Conservation (phyloP, 2,113 vertebrate species). For the Lycaon pictus region DNA sequence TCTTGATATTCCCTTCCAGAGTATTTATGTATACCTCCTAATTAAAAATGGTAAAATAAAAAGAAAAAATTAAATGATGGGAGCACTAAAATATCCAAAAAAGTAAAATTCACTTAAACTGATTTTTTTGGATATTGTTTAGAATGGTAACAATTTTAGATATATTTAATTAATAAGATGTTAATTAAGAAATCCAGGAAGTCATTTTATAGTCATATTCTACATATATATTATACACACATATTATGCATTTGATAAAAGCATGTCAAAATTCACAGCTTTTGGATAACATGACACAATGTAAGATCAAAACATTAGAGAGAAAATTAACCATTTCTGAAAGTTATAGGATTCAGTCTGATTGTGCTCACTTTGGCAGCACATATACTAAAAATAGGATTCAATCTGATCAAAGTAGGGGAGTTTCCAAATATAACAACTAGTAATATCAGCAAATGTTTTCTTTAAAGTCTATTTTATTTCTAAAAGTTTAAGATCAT, state of each 20-base stretch:
- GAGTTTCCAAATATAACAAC: not conserved
- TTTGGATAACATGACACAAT: not conserved
- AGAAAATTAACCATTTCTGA: not conserved
- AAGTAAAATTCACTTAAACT: not conserved
- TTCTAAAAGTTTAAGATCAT: not conserved
- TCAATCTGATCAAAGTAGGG: not conserved
- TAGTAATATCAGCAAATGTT: not conserved
- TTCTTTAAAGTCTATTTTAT: not conserved
- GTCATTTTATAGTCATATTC: not conserved
- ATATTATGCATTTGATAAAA: not conserved
- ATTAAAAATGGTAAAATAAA: conserved; percentile 17
- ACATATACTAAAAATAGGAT: no score
- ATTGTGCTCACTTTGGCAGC: no score
- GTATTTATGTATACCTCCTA: not conserved
- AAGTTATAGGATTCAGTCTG: not conserved
- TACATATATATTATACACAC: no score
- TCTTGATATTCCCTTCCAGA: not conserved
- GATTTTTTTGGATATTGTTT: not conserved
- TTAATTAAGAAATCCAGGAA: conserved; percentile 22
- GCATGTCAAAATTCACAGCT: not conserved
- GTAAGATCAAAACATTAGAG: not conserved
- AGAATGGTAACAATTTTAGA: not conserved
- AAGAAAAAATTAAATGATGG: not conserved
- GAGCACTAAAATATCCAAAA: not conserved
- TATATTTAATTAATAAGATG: conserved; percentile 30